A percentile compares a stretch with the other conserved stretches of the same genome.
Conservation (phyloP, 2,797 vertebrate species). For the Pteronotus mesoamericanus region DNA sequence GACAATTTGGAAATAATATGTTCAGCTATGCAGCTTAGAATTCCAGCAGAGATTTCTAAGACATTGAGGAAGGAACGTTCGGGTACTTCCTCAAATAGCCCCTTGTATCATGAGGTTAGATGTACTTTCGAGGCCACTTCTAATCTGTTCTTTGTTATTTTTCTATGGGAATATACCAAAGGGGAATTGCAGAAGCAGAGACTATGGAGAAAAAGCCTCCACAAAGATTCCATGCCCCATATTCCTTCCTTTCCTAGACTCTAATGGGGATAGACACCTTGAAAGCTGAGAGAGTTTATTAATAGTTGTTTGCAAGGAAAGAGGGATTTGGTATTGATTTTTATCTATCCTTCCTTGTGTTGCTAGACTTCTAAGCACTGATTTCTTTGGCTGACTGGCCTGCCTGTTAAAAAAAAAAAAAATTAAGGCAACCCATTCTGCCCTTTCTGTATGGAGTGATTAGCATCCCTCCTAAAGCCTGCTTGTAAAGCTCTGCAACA, state of each 20-base stretch:
- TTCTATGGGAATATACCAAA: not conserved
- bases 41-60: not conserved
- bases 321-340: conserved; percentile 55
- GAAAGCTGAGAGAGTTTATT: conserved; percentile 41
- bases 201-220: not conserved
- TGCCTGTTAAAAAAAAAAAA: conserved; percentile 43
- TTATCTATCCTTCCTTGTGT: conserved; percentile 19
- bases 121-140: not conserved
- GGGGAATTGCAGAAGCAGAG: not conserved
- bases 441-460: not conserved
- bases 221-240: not conserved
- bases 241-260: not conserved
- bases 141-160: not conserved
- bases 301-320: conserved; percentile 39
- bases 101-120: not conserved
- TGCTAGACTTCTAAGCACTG: conserved; percentile 44
- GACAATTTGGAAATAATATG: not conserved
- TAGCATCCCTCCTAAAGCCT: conserved; percentile 54
- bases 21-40: not conserved
- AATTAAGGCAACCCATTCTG: conserved; percentile 16
- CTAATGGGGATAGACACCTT: not conserved
- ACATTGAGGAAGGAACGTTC: not conserved
- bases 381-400: conserved; percentile 50
- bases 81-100: not conserved
- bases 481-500: conserved; percentile 50